A percentile compares a stretch with the other conserved stretches of the same genome.
Evolutionary conservation across 1,140 invertebrate genomes (phyloP).

Genomic region (Brachionus manjavacas): DNA sequence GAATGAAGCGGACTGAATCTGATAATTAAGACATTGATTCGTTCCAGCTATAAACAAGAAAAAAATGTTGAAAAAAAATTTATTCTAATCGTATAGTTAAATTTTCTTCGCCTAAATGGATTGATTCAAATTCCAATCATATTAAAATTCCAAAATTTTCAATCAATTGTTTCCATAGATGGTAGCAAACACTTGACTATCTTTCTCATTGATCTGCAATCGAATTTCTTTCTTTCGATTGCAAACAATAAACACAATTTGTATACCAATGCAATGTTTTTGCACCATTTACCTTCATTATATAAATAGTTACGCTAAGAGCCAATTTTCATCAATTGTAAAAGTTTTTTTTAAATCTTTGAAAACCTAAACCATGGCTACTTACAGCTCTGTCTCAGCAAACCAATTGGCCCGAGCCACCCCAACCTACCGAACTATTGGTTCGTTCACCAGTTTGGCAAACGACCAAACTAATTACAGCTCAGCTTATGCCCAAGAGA

Average conservation of each 20-base stretch:
- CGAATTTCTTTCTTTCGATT: neutral
- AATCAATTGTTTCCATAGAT: neutral
- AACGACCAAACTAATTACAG: neutral
- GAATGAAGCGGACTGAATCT: neutral
- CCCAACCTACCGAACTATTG: constrained; percentile 20
- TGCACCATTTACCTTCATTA: neutral
- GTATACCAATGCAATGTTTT: neutral
- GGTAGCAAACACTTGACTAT: neutral
- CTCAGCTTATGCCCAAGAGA: neutral
- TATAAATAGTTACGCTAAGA: neutral
- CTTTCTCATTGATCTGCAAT: neutral
- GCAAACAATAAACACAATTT: constrained; percentile 1
- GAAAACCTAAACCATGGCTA: neutral
- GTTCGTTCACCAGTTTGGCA: neutral
- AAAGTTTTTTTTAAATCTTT: neutral
- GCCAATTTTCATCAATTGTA: neutral
- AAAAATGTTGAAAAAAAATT: neutral
- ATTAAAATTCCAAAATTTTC: neutral
- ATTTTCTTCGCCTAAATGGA: neutral
- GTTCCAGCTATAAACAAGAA: neutral
- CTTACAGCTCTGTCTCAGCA: neutral
- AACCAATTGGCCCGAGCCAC: neutral
- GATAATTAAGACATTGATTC: neutral
- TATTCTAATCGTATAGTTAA: neutral
- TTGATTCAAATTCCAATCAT: constrained; percentile 8